phyloP scores from a whole-genome alignment of 2,113 vertebrate species.

The Rissa tridactyla region DNA sequence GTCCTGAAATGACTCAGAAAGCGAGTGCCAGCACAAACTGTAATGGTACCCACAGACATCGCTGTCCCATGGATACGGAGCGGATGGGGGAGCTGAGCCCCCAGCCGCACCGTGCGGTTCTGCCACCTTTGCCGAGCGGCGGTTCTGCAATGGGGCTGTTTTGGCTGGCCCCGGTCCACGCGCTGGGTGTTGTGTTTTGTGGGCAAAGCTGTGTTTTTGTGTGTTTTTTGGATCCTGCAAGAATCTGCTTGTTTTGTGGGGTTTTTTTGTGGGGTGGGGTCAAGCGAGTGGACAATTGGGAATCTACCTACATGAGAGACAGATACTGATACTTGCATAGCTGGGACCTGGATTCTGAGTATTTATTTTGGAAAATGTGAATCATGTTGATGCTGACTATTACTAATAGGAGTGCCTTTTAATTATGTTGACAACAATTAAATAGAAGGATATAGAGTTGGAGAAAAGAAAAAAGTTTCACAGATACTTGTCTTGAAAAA shows the following conservation, averaged over 20 bases:
- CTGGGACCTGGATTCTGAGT: not conserved
- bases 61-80: accelerated
- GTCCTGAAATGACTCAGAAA: not conserved
- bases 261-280: not conserved
- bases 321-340: not conserved
- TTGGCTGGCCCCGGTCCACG: not conserved
- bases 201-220: not conserved
- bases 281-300: not conserved
- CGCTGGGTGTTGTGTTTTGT: not conserved
- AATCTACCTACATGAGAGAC: not conserved
- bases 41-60: not conserved
- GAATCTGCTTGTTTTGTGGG: not conserved
- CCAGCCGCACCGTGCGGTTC: not conserved
- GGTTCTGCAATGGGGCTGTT: not conserved
- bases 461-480: not conserved
- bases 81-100: not conserved
- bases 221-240: not conserved
- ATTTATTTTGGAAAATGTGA: not conserved
- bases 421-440: not conserved
- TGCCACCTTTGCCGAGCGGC: not conserved
- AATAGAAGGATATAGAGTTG: not conserved
- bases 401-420: not conserved
- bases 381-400: not conserved
- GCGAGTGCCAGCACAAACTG: not conserved
- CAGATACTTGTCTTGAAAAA: not conserved